Base-by-base conservation (phyloP, 2,888 invertebrate genomes). In the Ophioninae sp. region DNA sequence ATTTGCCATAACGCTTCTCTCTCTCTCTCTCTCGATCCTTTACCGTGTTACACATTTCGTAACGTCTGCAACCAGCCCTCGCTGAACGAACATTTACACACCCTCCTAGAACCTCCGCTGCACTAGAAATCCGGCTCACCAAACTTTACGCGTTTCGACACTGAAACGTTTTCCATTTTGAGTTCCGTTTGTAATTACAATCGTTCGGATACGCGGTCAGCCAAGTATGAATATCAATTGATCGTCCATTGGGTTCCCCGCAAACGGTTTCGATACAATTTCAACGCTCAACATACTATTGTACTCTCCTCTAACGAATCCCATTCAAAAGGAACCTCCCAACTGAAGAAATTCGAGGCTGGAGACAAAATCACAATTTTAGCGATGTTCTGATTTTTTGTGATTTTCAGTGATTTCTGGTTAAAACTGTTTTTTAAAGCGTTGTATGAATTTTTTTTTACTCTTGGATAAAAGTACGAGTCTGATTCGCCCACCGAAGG, bases 11-110 rank as follows among this genome's bases (percentile, higher is more conserved):
- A 67, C 65, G 56, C 81, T 79, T 75, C 68, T 81, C 84, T 81
- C 84, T 79, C 83, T 76, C 30, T 30, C 30, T 30, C 30, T 30
- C 30, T 30, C 30, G 1, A 1, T 30, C 30, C 3, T 76, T 71
- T 72, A 72, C 75, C 81, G 73, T 81, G 84, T 76, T 79, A 75
- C 59, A 75, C 61, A 80, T 79, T 76, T 83, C 76, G 79, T 73
- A 83, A 84, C 71, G 64, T 77, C 81, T 75, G 39, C 56, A 61
- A 81, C 71, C 30, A 30, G 30, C 30, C 30, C 30, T 30, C 74
- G 23, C 59, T 20, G n/a, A 30, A 56, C 64, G 23, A 74, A 37
- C 58, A 44, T 64, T 64, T 30, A 3, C 30, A 30, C 30, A 30
- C 30, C 30, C 30, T 30, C 3, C 30, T 30, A 30, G 30, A 30